Conservation (phyloP, 2,113 vertebrate genomes). For the Andinoacara biseriatus region DNA sequence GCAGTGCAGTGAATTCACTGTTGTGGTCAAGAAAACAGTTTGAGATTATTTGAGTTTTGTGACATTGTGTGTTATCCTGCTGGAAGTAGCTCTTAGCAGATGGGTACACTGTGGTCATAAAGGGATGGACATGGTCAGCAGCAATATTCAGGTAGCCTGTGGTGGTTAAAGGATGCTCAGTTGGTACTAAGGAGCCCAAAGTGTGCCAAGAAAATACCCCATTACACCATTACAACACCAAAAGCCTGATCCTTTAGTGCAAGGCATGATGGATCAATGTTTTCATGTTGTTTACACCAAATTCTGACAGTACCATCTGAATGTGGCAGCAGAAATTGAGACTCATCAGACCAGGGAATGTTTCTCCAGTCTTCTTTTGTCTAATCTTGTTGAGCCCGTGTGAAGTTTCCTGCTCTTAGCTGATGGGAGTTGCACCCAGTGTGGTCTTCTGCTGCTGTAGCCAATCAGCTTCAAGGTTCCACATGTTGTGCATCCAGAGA, state of each 20-base stretch:
- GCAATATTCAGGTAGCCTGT: background rate
- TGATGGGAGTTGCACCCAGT: background rate
- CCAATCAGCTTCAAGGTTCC: background rate
- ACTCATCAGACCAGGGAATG: background rate
- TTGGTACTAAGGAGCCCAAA: background rate
- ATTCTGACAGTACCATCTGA: background rate
- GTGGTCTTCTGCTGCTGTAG: background rate
- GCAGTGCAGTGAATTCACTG: too few species aligned
- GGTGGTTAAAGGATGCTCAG: background rate
- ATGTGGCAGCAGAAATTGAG: background rate
- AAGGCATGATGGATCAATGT: background rate
- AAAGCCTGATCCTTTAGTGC: background rate
- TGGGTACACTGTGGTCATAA: background rate
- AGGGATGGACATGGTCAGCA: background rate
- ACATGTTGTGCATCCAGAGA: background rate
- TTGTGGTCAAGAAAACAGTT: background rate
- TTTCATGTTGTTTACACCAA: background rate
- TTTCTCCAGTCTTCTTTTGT: background rate
- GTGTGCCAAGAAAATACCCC: background rate
- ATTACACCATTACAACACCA: background rate
- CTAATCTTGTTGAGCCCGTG: background rate
- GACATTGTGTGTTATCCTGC: background rate
- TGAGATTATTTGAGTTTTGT: background rate
- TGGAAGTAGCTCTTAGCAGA: background rate
- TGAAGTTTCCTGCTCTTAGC: background rate